Conservation (phyloP, 2,797 vertebrate species). For the Eleutherodactylus coqui region DNA sequence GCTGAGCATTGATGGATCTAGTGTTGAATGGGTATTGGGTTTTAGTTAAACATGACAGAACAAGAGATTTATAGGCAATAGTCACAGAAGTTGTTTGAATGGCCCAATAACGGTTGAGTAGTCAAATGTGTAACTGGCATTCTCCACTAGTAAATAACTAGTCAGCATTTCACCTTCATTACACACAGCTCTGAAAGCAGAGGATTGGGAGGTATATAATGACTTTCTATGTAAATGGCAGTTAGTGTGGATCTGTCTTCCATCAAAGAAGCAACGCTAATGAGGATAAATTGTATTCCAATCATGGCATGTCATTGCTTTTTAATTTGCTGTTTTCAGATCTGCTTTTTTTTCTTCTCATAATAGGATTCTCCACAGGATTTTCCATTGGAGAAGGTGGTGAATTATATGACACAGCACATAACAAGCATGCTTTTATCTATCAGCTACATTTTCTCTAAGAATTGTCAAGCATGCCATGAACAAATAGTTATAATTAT, state of each 20-base stretch:
- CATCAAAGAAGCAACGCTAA: constrained; percentile 75
- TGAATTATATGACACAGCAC: background rate
- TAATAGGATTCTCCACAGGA: constrained; percentile 29
- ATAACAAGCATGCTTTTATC: background rate
- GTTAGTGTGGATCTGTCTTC: constrained; percentile 71
- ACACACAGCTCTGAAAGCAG: constrained; percentile 67
- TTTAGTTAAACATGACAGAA: constrained; percentile 88
- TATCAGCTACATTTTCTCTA: background rate
- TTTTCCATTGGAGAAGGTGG: background rate
- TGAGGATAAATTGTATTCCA: constrained; percentile 79
- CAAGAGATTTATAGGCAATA: constrained; percentile 87
- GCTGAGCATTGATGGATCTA: constrained; percentile 91
- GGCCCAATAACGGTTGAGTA: constrained; percentile 80
- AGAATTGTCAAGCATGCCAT: background rate
- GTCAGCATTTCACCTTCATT: constrained; percentile 68
- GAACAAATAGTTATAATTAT: background rate
- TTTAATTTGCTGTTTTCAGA: constrained; percentile 72
- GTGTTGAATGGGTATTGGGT: constrained; percentile 91
- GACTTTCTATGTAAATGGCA: constrained; percentile 71
- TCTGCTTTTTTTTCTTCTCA: constrained; percentile 5
- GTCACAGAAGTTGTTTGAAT: constrained; percentile 82
- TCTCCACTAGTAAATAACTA: constrained; percentile 71
- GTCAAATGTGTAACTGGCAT: constrained; percentile 70
- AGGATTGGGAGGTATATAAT: constrained; percentile 30
- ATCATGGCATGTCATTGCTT: constrained; percentile 76